Base-by-base conservation (phyloP, 2,888 invertebrate species). In the Pseudoips prasinana region DNA sequence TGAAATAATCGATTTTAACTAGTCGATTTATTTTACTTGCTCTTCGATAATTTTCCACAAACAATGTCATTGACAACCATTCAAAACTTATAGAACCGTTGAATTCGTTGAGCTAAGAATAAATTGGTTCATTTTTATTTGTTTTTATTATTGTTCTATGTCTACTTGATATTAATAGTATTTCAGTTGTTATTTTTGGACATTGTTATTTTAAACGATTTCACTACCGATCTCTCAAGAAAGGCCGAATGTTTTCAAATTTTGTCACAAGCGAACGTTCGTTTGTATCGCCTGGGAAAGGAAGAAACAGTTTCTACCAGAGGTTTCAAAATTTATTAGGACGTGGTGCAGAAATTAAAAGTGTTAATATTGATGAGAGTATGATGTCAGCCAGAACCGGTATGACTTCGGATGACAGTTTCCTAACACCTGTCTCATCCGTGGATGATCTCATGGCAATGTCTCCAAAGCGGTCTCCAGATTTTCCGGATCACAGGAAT, bases 371-470 rank as follows among this genome's bases (percentile, higher is more conserved):
- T 32, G 54, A 59, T 46, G 59, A 59, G 18, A 62, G 58, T 14
- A 80, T 79, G 75, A 44, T 77, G 41, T 78, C 81, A 22, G 50
- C 73, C 7, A 64, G 64, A 42, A 66, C 53, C 27, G 76, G 66
- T 44, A 54, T 58, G 14, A 56, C 64, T 20, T 74, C 76, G 19
- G 83, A 84, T 10, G 83, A 80, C 37, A 75, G 64, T 56, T 86
- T 77, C 33, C 56, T 72, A 20, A 81, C 82, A 33, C 76, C 84
- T 7, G 74, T 75, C 9, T 80, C 85, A 7, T 83, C 86, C 9
- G 67, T 69, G 22, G 83, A 61, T 14, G 86, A 87, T 55, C 66
- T 87, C 1, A 77, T 86, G 77, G 70, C 76, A 5, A 50, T 85
- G 53, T 85, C 87, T 18, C 86, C 86, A 3, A 71, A 64, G 40